Evolutionary conservation across 2,888 invertebrate species (phyloP).

Genomic region (Eristalis tenax): DNA sequence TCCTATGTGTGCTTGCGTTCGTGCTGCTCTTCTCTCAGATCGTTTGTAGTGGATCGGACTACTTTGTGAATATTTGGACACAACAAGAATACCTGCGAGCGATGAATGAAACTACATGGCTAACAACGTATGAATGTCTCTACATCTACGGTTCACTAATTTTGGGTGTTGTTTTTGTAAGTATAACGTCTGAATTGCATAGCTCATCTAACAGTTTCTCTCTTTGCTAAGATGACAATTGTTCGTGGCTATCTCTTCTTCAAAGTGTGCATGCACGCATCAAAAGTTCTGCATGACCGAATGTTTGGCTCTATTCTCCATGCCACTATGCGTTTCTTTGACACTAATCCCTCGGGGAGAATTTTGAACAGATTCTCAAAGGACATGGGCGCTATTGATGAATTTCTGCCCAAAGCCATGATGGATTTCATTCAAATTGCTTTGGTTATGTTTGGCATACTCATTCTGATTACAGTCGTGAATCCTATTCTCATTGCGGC

Average conservation of each 20-base stretch:
- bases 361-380: slow-evolving; percentile 90
- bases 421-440: slow-evolving; percentile 83
- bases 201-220: background rate
- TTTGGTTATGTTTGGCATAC: slow-evolving; percentile 87
- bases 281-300: slow-evolving; percentile 89
- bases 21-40: slow-evolving; percentile 83
- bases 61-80: slow-evolving; percentile 85
- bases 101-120: slow-evolving; percentile 75
- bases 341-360: slow-evolving; percentile 89
- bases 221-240: slow-evolving; percentile 80
- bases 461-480: slow-evolving; percentile 87
- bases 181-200: slow-evolving; percentile 69
- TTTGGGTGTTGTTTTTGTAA: slow-evolving; percentile 78
- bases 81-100: slow-evolving; percentile 79
- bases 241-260: slow-evolving; percentile 87
- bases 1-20: slow-evolving; percentile 81
- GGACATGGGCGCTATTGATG: slow-evolving; percentile 86
- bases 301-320: slow-evolving; percentile 91
- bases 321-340: slow-evolving; percentile 92
- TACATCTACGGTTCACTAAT: slow-evolving; percentile 80
- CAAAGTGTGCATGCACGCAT: slow-evolving; percentile 88
- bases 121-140: slow-evolving; percentile 79
- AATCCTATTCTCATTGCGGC: slow-evolving; percentile 87
- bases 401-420: slow-evolving; percentile 82
- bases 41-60: slow-evolving; percentile 84